Base-by-base conservation (phyloP, 1,140 invertebrate species). In the Brachionus manjavacas region DNA sequence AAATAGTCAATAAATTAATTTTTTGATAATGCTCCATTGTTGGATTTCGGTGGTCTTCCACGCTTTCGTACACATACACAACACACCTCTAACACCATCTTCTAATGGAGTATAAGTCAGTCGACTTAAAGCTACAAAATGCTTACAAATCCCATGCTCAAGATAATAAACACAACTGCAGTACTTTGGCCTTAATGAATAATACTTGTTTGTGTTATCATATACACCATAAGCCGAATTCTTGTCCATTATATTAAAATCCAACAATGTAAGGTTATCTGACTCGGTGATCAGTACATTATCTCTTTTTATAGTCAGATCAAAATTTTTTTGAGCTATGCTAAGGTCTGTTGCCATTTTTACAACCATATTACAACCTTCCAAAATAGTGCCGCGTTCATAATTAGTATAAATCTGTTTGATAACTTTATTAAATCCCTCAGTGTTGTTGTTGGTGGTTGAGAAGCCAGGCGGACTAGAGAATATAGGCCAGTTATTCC, bases 401-500 rank as follows among this genome's bases (percentile, higher is more conserved):
- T 68, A 68, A 28, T 28, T 28, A 68, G 64, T 68, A 68, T 68
- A 68, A 12, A 68, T 28, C 64, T 25, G 28, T 68, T 68, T 28
- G 64, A 68, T 68, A 12, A 68, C 25, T 68, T 68, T 68, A 28
- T 68, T 68, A 68, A 68, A 68, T 25, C 64, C 64, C 28, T 68
- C 64, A 25, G 64, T 68, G 28, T 68, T 68, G 25, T 68, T 68
- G 28, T 68, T 68, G 12, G 64, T 68, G 12, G 64, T 68, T 68
- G 64, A 68, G 28, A 68, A 68, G 12, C 64, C 64, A 25, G 64
- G 64, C 9, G 64, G 25, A 3, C 25, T 68, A 25, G 12, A 25
- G 25, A 68, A 68, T 28, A 68, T 31, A 25, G 20, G 20, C 64
- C 64, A 68, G 64, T 68, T 68, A 25, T 23, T 25, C 64, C 64